Conservation (phyloP, 2,113 vertebrate species). For the Carassius carassius region DNA sequence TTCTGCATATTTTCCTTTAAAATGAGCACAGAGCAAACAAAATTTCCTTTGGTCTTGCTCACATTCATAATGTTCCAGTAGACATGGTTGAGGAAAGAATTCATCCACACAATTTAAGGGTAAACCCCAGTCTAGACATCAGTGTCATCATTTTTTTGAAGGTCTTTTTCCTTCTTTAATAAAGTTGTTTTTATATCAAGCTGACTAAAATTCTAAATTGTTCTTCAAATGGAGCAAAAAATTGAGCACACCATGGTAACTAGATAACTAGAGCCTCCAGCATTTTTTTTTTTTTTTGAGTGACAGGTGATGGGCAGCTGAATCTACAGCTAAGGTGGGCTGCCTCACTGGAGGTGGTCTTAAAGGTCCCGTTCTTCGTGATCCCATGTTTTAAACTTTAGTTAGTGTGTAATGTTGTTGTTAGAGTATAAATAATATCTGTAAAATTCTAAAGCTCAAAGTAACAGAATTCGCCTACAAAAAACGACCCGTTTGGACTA, state of each 20-base stretch:
- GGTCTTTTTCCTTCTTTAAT: too few relatives aligned
- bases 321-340: slow-evolving; percentile 29
- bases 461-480: too few relatives aligned
- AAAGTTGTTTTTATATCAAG: background rate
- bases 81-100: background rate
- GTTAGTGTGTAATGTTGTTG: too few relatives aligned
- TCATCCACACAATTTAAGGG: background rate
- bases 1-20: background rate
- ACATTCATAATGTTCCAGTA: background rate
- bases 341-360: slow-evolving; percentile 1
- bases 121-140: background rate
- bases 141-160: background rate
- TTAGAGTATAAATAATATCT: too few relatives aligned
- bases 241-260: background rate
- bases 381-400: too few relatives aligned
- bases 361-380: background rate
- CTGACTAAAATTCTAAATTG: background rate
- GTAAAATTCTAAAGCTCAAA: too few relatives aligned
- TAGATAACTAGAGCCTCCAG: slow-evolving; percentile 14
- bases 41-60: background rate
- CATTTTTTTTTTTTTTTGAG: background rate
- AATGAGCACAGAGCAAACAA: background rate
- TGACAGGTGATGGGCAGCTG: slow-evolving; percentile 50
- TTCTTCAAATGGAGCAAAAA: slow-evolving; percentile 19
- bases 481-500: too few relatives aligned